Conservation (phyloP, 2,797 vertebrate genomes). For the Alca torda region DNA sequence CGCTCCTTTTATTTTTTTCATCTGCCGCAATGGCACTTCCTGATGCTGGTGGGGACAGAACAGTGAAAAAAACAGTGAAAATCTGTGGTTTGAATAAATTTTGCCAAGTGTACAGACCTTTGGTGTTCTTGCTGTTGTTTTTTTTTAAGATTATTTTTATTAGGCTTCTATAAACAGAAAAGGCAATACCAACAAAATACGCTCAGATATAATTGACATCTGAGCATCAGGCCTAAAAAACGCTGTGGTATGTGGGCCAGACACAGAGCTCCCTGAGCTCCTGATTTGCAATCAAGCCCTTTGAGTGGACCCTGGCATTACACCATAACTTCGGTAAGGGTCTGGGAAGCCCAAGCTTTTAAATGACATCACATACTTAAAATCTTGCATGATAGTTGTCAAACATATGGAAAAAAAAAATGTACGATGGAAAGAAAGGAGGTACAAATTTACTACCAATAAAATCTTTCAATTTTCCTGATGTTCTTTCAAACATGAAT, state of each 20-base stretch:
- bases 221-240: background rate
- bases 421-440: background rate
- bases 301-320: background rate
- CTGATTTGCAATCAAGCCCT: background rate
- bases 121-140: background rate
- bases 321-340: background rate
- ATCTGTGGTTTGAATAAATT: background rate
- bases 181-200: background rate
- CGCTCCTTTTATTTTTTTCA: background rate
- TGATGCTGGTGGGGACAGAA: background rate
- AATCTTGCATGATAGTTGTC: background rate
- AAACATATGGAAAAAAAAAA: background rate
- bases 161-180: conserved; percentile 10
- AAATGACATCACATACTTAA: background rate
- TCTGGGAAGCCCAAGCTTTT: background rate
- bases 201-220: background rate
- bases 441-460: background rate
- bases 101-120: background rate
- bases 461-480: background rate
- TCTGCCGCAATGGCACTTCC: background rate
- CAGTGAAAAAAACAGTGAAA: conserved; percentile 11
- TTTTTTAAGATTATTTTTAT: background rate
- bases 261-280: background rate
- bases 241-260: background rate
- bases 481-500: background rate